Conservation (phyloP, 2,113 vertebrate genomes). For the Amphiprion ocellaris region DNA sequence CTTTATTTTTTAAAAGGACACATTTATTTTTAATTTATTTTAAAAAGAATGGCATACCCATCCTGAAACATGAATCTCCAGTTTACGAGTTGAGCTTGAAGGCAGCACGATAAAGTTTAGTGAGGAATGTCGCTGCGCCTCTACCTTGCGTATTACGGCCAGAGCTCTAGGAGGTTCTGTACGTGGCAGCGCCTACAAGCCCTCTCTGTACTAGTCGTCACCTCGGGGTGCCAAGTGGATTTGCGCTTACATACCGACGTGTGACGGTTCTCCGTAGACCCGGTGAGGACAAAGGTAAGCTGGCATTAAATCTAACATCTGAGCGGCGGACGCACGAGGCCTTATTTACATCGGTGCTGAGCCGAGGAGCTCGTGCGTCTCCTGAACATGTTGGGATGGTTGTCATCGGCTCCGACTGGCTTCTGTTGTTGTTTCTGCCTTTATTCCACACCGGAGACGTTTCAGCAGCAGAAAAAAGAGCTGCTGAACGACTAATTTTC, state of each 20-base stretch:
- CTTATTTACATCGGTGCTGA: neutral
- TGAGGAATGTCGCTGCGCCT: slow-evolving; percentile 55
- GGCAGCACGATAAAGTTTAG: neutral
- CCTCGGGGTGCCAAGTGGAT: slow-evolving; percentile 16
- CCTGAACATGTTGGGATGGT: slow-evolving; percentile 55
- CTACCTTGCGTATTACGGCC: slow-evolving; percentile 42
- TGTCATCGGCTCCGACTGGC: slow-evolving; percentile 47
- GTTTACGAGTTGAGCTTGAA: neutral
- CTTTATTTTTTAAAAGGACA: too few relatives aligned
- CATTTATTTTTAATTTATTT: too few relatives aligned
- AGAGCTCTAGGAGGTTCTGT: slow-evolving; percentile 59
- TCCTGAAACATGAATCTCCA: neutral
- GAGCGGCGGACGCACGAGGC: neutral
- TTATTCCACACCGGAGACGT: neutral
- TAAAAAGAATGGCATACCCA: too few relatives aligned
- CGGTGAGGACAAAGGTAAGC: slow-evolving; percentile 53
- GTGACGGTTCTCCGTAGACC: neutral
- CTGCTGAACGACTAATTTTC: accelerated
- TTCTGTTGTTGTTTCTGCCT: neutral
- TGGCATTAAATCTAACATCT: too few relatives aligned
- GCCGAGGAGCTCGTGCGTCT: neutral
- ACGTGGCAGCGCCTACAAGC: slow-evolving; percentile 80
- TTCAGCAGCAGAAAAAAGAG: too few relatives aligned
- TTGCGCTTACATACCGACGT: neutral
- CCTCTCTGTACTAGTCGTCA: slow-evolving; percentile 38